Evolutionary conservation across 2,888 invertebrate species (phyloP).

Genomic region (Ichneumoninae sp.): DNA sequence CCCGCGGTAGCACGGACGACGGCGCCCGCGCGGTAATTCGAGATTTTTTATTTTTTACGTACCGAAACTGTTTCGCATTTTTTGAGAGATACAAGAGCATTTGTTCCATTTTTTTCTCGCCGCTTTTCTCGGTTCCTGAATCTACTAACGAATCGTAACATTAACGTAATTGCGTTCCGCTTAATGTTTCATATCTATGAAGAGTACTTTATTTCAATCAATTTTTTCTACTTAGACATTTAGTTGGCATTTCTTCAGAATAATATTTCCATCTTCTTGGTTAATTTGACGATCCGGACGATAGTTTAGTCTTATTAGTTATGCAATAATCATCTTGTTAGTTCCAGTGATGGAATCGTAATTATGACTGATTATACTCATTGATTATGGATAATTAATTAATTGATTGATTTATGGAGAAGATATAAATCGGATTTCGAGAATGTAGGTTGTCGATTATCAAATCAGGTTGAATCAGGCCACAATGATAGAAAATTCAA

Average conservation of each 20-base stretch:
- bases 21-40: slow-evolving; percentile 36
- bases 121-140: neutral
- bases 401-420: neutral
- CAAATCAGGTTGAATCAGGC: neutral
- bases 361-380: slow-evolving; percentile 1
- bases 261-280: neutral
- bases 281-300: neutral
- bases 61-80: slow-evolving; percentile 53
- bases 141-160: slow-evolving; percentile 36
- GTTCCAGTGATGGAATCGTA: neutral
- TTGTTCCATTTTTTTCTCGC: slow-evolving; percentile 39
- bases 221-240: neutral
- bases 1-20: neutral
- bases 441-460: neutral
- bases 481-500: neutral
- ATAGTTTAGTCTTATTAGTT: too few relatives aligned
- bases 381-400: slow-evolving; percentile 4
- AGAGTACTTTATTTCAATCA: neutral
- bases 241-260: neutral
- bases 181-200: neutral
- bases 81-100: slow-evolving; percentile 43
- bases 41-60: slow-evolving; percentile 43
- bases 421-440: slow-evolving; percentile 3
- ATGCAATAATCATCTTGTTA: neutral
- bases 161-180: slow-evolving; percentile 26